A percentile compares a stretch with the other conserved stretches of the same genome.
Evolutionary conservation across 92 coral and sea anemone species (phyloP).

Genomic region (Metridium senile): DNA sequence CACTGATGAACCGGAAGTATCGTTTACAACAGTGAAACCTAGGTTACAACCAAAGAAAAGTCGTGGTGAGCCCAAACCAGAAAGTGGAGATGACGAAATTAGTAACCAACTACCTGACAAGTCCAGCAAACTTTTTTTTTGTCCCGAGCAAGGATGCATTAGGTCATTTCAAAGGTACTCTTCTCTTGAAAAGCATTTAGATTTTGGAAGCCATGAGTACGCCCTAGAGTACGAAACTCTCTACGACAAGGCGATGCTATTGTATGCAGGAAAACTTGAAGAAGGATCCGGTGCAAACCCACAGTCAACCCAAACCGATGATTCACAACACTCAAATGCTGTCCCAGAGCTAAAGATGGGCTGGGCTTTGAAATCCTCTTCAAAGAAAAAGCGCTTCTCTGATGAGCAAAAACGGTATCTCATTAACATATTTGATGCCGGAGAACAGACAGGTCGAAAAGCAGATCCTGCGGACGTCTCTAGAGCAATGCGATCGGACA

Average conservation of each 20-base stretch:
- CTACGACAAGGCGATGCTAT: conserved; percentile 52
- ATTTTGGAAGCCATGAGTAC: conserved; percentile 44
- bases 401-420: conserved; percentile 49
- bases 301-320: not conserved
- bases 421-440: conserved; percentile 29
- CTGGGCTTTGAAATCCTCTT: conserved; percentile 53
- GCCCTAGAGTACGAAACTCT: conserved; percentile 55
- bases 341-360: conserved; percentile 25
- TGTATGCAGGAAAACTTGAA: conserved; percentile 36
- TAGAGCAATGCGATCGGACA: conserved; percentile 26
- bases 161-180: conserved; percentile 40
- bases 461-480: conserved; percentile 34
- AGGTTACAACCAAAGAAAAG: conserved; percentile 12
- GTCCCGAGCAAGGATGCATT: conserved; percentile 56
- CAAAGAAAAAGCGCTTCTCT: conserved; percentile 28
- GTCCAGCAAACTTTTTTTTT: conserved; percentile 26
- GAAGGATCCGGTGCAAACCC: conserved; percentile 1
- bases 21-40: conserved; percentile 29
- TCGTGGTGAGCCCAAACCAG: not conserved
- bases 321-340: not conserved
- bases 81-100: conserved; percentile 1
- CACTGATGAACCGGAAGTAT: conserved; percentile 9
- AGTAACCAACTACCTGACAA: too few species aligned
- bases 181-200: conserved; percentile 48
- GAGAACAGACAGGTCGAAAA: conserved; percentile 54